A percentile compares a stretch with the other conserved stretches of the same genome.
Evolutionary conservation across 2,888 invertebrate genomes (phyloP).

Genomic region (Tetrapedia diversipes): DNA sequence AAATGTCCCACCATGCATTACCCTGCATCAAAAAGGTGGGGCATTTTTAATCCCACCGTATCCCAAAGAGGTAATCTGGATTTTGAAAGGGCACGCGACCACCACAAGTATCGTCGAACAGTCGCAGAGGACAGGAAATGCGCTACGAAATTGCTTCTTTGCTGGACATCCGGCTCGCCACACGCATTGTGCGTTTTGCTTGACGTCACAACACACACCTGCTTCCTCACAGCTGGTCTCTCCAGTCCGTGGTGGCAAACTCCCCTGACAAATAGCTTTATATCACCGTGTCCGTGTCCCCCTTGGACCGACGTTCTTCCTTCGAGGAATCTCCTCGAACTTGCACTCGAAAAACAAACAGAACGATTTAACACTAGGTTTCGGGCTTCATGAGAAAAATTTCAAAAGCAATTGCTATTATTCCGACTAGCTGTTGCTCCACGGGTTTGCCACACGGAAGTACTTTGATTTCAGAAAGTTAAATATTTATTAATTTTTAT

Average conservation of each 20-base stretch:
- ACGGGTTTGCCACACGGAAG: no score
- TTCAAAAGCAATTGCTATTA: no score
- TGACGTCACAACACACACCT: constrained; percentile 81
- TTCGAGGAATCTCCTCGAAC: constrained; percentile 17
- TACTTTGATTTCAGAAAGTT: no score
- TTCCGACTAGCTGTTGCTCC: no score
- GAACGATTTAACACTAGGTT: no score
- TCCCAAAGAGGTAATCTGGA: no score
- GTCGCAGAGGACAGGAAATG: constrained; percentile 40
- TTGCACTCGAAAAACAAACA: no score
- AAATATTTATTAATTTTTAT: no score
- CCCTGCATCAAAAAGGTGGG: no score
- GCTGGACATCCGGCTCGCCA: constrained; percentile 75
- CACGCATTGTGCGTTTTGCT: constrained; percentile 78
- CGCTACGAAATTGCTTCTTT: constrained; percentile 53
- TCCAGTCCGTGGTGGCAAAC: constrained; percentile 71
- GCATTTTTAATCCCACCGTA: no score
- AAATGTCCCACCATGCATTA: no score
- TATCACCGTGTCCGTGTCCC: constrained; percentile 15
- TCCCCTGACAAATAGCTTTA: constrained; percentile 60
- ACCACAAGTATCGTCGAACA: not conserved
- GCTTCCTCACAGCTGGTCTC: constrained; percentile 83
- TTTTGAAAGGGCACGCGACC: not conserved
- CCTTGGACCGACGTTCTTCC: not conserved
- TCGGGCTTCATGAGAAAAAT: no score